A percentile compares a stretch with the other conserved stretches of the same genome.
Evolutionary conservation across 35 echinoderm and acorn worm genomes (phyloP).

Genomic region (Eucidaris tribuloides): DNA sequence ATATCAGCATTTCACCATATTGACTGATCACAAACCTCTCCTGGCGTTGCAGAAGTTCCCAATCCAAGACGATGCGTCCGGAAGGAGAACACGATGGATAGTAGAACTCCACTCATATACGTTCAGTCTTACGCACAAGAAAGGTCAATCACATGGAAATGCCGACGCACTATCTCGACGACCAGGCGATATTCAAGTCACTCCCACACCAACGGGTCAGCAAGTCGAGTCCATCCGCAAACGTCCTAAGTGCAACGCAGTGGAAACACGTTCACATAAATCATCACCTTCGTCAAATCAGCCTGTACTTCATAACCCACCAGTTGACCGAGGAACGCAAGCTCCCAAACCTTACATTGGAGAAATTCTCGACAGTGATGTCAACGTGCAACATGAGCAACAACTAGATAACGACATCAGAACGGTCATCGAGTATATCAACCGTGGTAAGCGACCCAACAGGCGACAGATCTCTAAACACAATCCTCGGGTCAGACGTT

Average conservation of each 20-base stretch:
- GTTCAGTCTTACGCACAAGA: conserved; percentile 34
- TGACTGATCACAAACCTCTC: conserved; percentile 63
- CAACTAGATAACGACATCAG: neutral
- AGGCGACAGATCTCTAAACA: neutral
- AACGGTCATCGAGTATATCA: neutral
- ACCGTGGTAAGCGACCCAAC: neutral
- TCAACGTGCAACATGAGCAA: too few species aligned
- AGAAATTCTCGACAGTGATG: too few species aligned
- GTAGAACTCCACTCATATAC: conserved; percentile 27
- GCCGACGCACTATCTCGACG: conserved; percentile 2
- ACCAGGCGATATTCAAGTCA: neutral
- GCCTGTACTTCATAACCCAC: too few species aligned
- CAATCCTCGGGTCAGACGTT: neutral
- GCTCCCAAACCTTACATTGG: too few species aligned
- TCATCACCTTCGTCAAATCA: too few species aligned
- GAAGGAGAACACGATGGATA: conserved; percentile 34
- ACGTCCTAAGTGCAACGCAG: neutral
- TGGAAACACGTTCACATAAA: neutral
- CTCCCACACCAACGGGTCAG: neutral
- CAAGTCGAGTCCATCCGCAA: neutral
- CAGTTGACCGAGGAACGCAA: too few species aligned
- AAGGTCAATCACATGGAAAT: conserved; percentile 10
- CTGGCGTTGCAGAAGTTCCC: neutral
- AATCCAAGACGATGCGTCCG: conserved; percentile 24
- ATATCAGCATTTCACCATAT: conserved; percentile 23